These are phyloP conservation scores for Argyrosomus regius DNA, from an alignment of 2,797 vertebrate species.

Conservation along the genomic window DNA sequence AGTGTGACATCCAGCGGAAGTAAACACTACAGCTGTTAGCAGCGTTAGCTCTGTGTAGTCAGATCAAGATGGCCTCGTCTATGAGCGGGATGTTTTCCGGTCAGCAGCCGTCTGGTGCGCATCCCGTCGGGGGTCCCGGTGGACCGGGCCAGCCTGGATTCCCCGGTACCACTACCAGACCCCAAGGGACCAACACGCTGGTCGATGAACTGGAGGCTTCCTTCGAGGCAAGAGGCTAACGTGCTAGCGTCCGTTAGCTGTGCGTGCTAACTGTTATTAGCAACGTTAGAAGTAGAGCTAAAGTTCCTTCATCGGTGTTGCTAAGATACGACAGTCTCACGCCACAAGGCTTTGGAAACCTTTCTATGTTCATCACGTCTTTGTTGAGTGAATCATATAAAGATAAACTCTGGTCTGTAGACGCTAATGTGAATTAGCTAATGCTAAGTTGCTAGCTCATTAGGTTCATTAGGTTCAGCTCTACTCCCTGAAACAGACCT, in stretches of 20 bases:
- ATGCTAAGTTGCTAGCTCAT: background rate
- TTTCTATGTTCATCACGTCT: fast-evolving
- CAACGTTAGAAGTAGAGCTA: background rate
- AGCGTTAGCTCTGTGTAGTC: slow-evolving; percentile 22
- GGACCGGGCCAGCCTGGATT: slow-evolving; percentile 88
- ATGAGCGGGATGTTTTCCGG: slow-evolving; percentile 91
- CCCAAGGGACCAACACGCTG: slow-evolving; percentile 85
- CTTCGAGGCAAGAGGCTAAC: slow-evolving; percentile 88
- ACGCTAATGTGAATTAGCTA: background rate
- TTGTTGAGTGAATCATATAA: background rate
- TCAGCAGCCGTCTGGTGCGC: slow-evolving; percentile 84
- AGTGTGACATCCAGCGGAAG: too few relatives aligned
- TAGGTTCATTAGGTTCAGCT: background rate
- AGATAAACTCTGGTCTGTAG: background rate
- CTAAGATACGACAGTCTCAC: background rate
- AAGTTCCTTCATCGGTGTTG: background rate
- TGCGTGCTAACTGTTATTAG: slow-evolving; percentile 51
- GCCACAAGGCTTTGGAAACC: fast-evolving
- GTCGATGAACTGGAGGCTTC: slow-evolving; percentile 96
- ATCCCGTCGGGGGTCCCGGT: slow-evolving; percentile 81
- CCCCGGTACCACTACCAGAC: slow-evolving; percentile 82
- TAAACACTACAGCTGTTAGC: too few relatives aligned
- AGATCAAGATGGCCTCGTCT: slow-evolving; percentile 88
- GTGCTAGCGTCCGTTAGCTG: slow-evolving; percentile 37
- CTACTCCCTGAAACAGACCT: background rate